Evolutionary conservation across 2,113 vertebrate species (phyloP).

Genomic region (Calyptommatus sinebrachiatus): DNA sequence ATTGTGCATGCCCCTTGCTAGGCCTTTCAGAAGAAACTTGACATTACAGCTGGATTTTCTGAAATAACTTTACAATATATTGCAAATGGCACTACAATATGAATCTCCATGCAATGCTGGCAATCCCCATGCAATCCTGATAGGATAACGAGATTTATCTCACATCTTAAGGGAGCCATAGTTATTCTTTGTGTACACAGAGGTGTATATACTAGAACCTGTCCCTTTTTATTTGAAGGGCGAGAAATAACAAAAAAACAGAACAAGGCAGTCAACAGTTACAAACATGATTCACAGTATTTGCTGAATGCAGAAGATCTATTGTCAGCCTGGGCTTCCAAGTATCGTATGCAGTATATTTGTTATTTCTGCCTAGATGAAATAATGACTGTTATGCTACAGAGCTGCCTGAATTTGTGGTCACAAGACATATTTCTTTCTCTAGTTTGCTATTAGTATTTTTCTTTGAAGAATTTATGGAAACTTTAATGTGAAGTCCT

Average conservation of each 20-base stretch:
- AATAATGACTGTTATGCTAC: slow-evolving; percentile 35
- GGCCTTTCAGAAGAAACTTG: too few relatives aligned
- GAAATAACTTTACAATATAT: too few relatives aligned
- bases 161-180: too few relatives aligned
- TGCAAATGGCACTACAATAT: too few relatives aligned
- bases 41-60: too few relatives aligned
- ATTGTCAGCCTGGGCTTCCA: slow-evolving; percentile 27
- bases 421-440: slow-evolving; percentile 19
- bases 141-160: too few relatives aligned
- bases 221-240: slow-evolving; percentile 38
- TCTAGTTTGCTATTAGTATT: slow-evolving; percentile 38
- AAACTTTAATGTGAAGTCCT: slow-evolving; percentile 19
- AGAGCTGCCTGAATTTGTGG: slow-evolving; percentile 26
- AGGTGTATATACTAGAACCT: slow-evolving; percentile 26
- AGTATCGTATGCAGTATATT: neutral
- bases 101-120: too few relatives aligned
- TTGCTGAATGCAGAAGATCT: slow-evolving; percentile 51
- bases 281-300: slow-evolving; percentile 38
- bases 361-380: slow-evolving; percentile 38
- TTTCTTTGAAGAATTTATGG: slow-evolving; percentile 34
- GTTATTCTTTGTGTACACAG: neutral
- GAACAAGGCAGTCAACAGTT: slow-evolving; percentile 46
- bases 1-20: too few relatives aligned
- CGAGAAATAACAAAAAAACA: slow-evolving; percentile 52
- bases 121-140: too few relatives aligned